A percentile compares a stretch with the other conserved stretches of the same genome.
These are phyloP conservation scores for Mactra quadrangularis DNA, from an alignment of 1,140 invertebrate genomes.

Conservation along the genomic window DNA sequence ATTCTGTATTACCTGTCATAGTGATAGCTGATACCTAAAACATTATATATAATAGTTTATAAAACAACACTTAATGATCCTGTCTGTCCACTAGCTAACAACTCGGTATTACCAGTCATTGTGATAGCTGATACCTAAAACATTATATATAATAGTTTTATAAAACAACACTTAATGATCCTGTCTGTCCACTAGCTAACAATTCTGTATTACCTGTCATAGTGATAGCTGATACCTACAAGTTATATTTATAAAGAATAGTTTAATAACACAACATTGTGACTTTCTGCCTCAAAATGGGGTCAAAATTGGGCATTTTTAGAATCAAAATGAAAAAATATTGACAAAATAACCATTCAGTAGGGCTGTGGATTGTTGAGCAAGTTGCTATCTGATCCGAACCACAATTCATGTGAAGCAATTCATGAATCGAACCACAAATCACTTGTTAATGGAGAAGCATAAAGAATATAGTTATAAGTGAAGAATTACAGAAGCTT, in stretches of 20 bases:
- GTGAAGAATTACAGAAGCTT: too few species aligned
- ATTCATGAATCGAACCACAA: too few species aligned
- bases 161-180: conserved; percentile 78
- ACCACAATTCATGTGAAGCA: too few species aligned
- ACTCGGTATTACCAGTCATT: conserved; percentile 73
- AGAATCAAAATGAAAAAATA: not conserved
- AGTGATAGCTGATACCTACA: conserved; percentile 79
- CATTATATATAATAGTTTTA: not conserved
- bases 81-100: conserved; percentile 82
- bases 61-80: conserved; percentile 80
- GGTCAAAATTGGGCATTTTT: conserved; percentile 78
- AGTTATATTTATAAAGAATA: not conserved
- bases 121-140: conserved; percentile 80
- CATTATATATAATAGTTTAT: not conserved
- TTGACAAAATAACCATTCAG: not conserved
- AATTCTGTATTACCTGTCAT: conserved; percentile 75
- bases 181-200: conserved; percentile 82
- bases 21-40: conserved; percentile 80
- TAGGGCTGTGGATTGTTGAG: too few species aligned
- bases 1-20: conserved; percentile 72
- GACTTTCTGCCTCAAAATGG: conserved; percentile 81
- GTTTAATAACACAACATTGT: conserved; percentile 75
- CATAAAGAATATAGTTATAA: too few species aligned
- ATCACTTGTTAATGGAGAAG: too few species aligned
- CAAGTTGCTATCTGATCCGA: too few species aligned